Evolutionary conservation across 2,888 invertebrate species (phyloP).

Genomic region (Pseudococcus jackbeardsleyi): DNA sequence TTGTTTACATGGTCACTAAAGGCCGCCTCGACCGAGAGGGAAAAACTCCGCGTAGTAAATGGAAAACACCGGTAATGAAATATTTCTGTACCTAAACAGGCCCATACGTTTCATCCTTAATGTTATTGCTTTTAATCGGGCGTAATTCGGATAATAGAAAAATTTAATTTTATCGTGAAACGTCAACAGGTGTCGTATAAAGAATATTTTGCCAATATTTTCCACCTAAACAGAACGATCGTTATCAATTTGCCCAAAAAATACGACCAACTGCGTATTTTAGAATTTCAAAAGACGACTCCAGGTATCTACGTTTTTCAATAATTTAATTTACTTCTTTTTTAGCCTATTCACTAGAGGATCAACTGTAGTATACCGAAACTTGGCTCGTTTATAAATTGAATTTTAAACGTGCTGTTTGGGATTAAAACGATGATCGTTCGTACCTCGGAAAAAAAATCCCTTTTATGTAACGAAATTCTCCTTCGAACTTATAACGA

Average conservation of each 20-base stretch:
- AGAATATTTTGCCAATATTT: not conserved
- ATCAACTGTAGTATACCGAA: not conserved
- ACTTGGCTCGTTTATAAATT: constrained; percentile 3
- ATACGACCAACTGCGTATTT: not conserved
- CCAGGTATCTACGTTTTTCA: not conserved
- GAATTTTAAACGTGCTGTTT: constrained; percentile 4
- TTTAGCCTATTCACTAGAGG: not conserved
- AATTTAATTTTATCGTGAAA: not conserved
- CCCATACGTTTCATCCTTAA: not conserved
- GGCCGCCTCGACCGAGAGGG: not conserved
- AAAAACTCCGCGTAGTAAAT: not conserved
- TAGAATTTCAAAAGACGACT: not conserved
- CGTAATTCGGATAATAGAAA: constrained; percentile 9
- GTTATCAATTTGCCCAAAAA: not conserved
- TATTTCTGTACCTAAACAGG: not conserved
- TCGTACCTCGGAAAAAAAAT: not conserved
- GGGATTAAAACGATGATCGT: constrained; percentile 5
- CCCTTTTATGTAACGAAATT: not conserved
- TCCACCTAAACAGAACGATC: not conserved
- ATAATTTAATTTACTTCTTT: constrained; percentile 14
- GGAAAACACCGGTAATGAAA: not conserved
- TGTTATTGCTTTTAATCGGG: constrained; percentile 11
- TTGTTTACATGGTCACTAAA: not conserved
- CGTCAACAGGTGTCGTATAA: not conserved
- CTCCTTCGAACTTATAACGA: not conserved